These are phyloP conservation scores for Brotula barbata DNA, from an alignment of 2,797 vertebrate genomes.

Conservation along the genomic window DNA sequence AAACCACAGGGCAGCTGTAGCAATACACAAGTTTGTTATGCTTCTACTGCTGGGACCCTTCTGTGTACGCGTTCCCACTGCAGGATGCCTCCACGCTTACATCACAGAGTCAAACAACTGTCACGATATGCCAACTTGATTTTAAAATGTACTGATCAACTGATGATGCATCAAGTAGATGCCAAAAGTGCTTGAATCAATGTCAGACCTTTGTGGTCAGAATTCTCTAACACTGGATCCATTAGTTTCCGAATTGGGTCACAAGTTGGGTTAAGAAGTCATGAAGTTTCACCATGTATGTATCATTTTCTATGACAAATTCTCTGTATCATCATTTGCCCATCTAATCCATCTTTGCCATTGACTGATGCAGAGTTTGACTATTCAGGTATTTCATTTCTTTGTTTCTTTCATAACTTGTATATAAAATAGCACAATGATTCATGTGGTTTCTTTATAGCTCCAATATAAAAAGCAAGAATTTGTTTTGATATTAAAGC, in stretches of 20 bases:
- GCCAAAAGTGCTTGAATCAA: conserved; percentile 6
- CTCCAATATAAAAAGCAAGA: too few relatives aligned
- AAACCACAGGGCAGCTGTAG: conserved; percentile 57
- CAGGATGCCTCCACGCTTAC: conserved; percentile 35
- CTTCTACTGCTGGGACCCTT: conserved; percentile 25
- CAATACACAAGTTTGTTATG: conserved; percentile 52
- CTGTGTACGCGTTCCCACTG: conserved; percentile 17
- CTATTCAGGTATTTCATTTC: too few relatives aligned
- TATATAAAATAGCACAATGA: too few relatives aligned
- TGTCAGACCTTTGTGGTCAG: conserved; percentile 23
- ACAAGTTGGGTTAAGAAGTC: neutral
- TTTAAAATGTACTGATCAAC: conserved; percentile 14
- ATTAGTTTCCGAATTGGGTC: conserved; percentile 1
- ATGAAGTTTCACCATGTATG: neutral
- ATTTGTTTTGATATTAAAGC: neutral
- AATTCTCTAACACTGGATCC: conserved; percentile 1
- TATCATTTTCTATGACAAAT: conserved; percentile 1
- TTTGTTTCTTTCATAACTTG: too few relatives aligned
- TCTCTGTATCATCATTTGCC: neutral
- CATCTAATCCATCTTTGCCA: conserved; percentile 14
- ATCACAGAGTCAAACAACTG: conserved; percentile 35
- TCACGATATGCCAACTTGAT: conserved; percentile 29
- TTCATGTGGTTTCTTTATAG: too few relatives aligned
- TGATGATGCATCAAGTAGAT: conserved; percentile 1
- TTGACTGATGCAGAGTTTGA: too few relatives aligned